Conservation (phyloP, 35 echinoderm and acorn worm species). For the Ophiothrix spiculata region DNA sequence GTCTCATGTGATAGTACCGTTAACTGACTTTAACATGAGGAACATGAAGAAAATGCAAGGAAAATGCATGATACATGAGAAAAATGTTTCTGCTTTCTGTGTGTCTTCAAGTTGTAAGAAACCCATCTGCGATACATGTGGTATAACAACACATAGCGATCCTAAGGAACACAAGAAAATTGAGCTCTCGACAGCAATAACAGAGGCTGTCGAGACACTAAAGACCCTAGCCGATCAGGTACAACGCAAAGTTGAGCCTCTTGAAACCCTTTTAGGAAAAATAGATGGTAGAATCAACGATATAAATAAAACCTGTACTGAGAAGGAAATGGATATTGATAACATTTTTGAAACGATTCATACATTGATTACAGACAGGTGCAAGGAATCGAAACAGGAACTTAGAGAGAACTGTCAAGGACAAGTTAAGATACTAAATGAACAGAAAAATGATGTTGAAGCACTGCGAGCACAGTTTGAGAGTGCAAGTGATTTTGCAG, state of each 20-base stretch:
- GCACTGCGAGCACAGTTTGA: conserved; percentile 29
- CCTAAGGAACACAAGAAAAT: conserved; percentile 11
- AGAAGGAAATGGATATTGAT: conserved; percentile 14
- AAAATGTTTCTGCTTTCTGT: conserved; percentile 34
- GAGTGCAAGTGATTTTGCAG: conserved; percentile 34
- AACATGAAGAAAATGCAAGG: too few species aligned
- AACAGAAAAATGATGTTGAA: conserved; percentile 53
- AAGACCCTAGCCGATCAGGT: conserved; percentile 28
- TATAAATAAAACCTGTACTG: conserved; percentile 22
- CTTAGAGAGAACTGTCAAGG: too few species aligned
- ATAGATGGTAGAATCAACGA: conserved; percentile 26
- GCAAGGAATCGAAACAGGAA: neutral
- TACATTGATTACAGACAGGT: neutral
- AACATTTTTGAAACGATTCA: conserved; percentile 12
- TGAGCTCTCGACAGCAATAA: conserved; percentile 32
- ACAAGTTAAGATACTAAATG: conserved; percentile 7
- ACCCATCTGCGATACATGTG: conserved; percentile 38
- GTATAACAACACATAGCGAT: conserved; percentile 24
- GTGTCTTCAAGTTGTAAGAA: conserved; percentile 33
- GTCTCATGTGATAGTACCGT: neutral
- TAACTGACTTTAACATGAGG: neutral
- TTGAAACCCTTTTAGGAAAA: conserved; percentile 37
- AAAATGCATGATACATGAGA: conserved; percentile 38
- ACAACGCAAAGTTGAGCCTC: conserved; percentile 11
- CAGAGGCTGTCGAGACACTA: conserved; percentile 13